A percentile compares a stretch with the other conserved stretches of the same genome.
Evolutionary conservation across 2,113 vertebrate species (phyloP).

Genomic region (Takifugu bimaculatus): DNA sequence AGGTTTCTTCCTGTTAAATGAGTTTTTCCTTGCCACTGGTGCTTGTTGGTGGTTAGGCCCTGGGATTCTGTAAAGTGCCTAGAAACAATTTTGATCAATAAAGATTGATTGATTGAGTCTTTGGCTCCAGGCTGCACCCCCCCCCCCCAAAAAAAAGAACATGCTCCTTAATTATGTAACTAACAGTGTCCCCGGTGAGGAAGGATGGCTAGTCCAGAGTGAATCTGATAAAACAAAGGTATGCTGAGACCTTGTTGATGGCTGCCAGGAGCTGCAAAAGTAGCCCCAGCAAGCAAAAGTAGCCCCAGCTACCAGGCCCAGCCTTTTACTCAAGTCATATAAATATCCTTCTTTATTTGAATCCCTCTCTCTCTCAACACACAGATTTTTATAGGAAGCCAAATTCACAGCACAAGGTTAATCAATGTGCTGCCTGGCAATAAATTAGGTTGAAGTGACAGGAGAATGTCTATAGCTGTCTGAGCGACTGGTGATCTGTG

Average conservation of each 20-base stretch:
- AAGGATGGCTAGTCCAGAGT: conserved; percentile 51
- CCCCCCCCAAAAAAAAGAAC: no score
- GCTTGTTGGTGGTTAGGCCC: no score
- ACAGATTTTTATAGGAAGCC: conserved; percentile 65
- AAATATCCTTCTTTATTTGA: conserved; percentile 50
- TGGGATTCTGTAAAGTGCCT: no score
- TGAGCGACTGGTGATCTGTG: conserved; percentile 64
- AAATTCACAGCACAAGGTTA: conserved; percentile 75
- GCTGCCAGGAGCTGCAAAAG: no score
- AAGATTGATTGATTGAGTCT: no score
- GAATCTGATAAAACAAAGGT: no score
- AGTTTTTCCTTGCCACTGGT: no score
- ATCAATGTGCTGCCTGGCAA: conserved; percentile 73
- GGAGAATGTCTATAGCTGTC: conserved; percentile 72
- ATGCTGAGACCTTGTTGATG: no score
- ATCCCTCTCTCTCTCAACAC: conserved; percentile 28
- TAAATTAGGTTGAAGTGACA: conserved; percentile 76
- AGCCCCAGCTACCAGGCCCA: not conserved
- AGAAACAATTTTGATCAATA: no score
- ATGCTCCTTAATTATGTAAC: conserved; percentile 33
- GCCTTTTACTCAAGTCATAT: conserved; percentile 33
- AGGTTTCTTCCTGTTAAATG: no score
- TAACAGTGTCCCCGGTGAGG: conserved; percentile 61
- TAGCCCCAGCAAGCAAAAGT: not conserved
- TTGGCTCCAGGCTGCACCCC: no score